Evolutionary conservation across 2,113 vertebrate genomes (phyloP), one percentile per base, ranked within the genome.

Genomic region (Neodon shergylaensis): DNA sequence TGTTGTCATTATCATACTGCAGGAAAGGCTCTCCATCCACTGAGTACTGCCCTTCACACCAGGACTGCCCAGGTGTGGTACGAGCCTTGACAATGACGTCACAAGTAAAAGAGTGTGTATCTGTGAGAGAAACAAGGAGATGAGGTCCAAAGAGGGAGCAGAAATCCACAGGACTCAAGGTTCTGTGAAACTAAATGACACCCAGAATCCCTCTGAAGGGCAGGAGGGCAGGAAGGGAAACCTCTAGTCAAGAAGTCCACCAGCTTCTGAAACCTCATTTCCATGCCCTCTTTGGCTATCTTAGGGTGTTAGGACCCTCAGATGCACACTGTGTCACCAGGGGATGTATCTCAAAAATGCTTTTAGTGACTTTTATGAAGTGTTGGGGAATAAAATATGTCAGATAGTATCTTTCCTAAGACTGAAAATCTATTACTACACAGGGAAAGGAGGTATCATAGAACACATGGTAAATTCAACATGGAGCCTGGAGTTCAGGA

Each of bases 251-350:
- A 77, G 21, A 28, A 1, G 10, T 4, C 77, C 14, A 39, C 1
- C 16, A n/a, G 8, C 26, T 26, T 74, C 47, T n/a, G 36, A 5
- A 52, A 13, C 39, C 16, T 91, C 14, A 39, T 5, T 68, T 10
- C 21, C 2, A 0, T 1, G 3, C 3, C 33, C 9, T 8, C 9
- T n/a, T 49, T n/a, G 19, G 26, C 58, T 44, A 11, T 33, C 26
- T 66, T 31, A 16, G 28, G 2, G 65, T 73, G 24, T 0, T 3
- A 22, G 65, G 24, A 73, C 16, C 7, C 16, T 61, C 3, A 14
- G 13, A 2, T 2, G 1, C 1, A 11, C 1, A 47, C 10, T 52
- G 31, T 52, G 42, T 63, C 24, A 47, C 42, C 36, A 81, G 28
- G 47, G 13, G 9, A 66, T 65, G 47, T 33, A 36, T 26, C 24